Percentiles rank a stretch among this genome's conserved stretches.
phyloP scores from a whole-genome alignment of 2,888 invertebrate species.

The Hylaea fasciaria region DNA sequence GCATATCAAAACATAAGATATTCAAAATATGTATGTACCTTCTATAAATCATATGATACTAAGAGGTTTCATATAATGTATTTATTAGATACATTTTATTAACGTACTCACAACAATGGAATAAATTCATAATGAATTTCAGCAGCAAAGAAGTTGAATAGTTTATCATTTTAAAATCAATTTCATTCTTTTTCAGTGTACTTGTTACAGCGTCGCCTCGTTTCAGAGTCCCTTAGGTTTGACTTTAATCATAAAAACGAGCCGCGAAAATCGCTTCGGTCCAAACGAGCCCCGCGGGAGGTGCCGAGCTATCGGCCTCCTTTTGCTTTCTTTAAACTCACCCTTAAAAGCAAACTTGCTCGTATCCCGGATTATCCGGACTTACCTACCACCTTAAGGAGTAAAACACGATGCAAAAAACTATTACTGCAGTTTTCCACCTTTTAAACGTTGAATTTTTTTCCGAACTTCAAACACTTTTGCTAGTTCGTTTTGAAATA shows the following conservation, averaged over 20 bases:
- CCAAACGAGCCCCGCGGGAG: slow-evolving; percentile 78
- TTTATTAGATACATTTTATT: too few species aligned
- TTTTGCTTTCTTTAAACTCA: slow-evolving; percentile 52
- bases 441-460: slow-evolving; percentile 56
- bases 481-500: neutral
- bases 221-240: slow-evolving; percentile 72
- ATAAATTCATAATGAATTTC: neutral
- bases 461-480: slow-evolving; percentile 44
- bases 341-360: slow-evolving; percentile 57
- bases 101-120: neutral
- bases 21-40: too few species aligned
- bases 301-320: slow-evolving; percentile 63
- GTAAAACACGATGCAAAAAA: slow-evolving; percentile 63
- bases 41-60: too few species aligned
- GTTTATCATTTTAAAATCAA: slow-evolving; percentile 7
- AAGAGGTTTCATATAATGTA: too few species aligned
- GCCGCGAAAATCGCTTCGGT: slow-evolving; percentile 78
- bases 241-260: slow-evolving; percentile 83
- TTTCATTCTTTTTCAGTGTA: slow-evolving; percentile 24
- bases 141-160: neutral
- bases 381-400: slow-evolving; percentile 54
- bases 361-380: slow-evolving; percentile 67
- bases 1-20: too few species aligned
- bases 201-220: slow-evolving; percentile 46
- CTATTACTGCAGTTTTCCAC: slow-evolving; percentile 58